These are phyloP conservation scores for Bembecia ichneumoniformis DNA, from an alignment of 2,888 invertebrate genomes.

Conservation along the genomic window DNA sequence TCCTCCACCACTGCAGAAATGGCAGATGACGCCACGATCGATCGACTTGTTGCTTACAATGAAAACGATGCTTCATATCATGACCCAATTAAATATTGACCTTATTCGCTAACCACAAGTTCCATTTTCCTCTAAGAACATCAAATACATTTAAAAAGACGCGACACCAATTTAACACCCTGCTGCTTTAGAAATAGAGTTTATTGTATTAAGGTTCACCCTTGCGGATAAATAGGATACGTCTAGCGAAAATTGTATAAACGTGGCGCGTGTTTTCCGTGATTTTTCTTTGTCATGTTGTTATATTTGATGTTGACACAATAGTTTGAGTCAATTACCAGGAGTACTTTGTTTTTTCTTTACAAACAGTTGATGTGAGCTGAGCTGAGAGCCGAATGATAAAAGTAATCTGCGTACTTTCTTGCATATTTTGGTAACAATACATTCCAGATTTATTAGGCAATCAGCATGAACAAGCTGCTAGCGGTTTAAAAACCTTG, in stretches of 20 bases:
- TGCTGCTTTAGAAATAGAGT: slow-evolving; percentile 10
- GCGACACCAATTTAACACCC: slow-evolving; percentile 15
- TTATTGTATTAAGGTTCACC: not conserved
- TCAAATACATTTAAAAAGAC: not conserved
- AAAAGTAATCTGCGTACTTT: too few species aligned
- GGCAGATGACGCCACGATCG: slow-evolving; percentile 43
- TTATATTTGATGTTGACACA: not conserved
- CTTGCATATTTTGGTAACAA: too few species aligned
- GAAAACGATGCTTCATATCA: slow-evolving; percentile 24
- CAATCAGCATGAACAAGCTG: too few species aligned
- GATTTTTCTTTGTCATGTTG: slow-evolving; percentile 15
- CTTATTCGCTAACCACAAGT: slow-evolving; percentile 12
- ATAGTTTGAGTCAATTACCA: not conserved
- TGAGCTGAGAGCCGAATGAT: not conserved
- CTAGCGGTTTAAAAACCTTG: too few species aligned
- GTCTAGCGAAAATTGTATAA: slow-evolving; percentile 34
- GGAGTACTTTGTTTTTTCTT: not conserved
- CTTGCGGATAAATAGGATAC: slow-evolving; percentile 34
- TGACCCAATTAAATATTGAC: slow-evolving; percentile 30
- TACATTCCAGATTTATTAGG: too few species aligned
- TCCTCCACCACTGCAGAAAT: not conserved
- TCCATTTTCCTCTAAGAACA: slow-evolving; percentile 12
- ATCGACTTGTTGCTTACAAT: slow-evolving; percentile 43
- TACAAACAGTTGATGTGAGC: not conserved
- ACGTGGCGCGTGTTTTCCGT: slow-evolving; percentile 19